phyloP scores from a whole-genome alignment of 2,113 vertebrate genomes.

The Martes martes region DNA sequence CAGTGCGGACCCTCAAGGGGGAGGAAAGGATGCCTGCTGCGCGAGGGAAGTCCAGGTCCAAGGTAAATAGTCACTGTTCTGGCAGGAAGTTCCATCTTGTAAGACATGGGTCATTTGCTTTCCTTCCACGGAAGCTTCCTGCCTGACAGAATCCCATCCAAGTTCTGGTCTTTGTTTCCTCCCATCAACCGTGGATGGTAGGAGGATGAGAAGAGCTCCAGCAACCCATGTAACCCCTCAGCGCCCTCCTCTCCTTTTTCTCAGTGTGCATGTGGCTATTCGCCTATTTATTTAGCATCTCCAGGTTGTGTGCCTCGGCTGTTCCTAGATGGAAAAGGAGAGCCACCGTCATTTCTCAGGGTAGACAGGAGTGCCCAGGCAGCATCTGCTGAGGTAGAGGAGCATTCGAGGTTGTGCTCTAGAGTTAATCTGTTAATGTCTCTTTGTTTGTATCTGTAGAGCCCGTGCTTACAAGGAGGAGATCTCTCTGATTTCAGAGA shows the following conservation, averaged over 20 bases:
- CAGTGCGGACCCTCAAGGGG: accelerated
- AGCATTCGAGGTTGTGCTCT: neutral
- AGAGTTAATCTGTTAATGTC: neutral
- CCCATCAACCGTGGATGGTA: neutral
- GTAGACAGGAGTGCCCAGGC: neutral
- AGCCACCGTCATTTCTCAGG: neutral
- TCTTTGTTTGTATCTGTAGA: neutral
- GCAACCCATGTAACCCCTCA: neutral
- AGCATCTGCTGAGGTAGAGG: neutral
- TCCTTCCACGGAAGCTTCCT: neutral
- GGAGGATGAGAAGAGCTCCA: neutral
- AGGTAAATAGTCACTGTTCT: neutral
- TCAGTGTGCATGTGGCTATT: neutral
- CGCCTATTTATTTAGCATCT: neutral
- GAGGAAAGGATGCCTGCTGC: neutral
- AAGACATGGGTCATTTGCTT: neutral
- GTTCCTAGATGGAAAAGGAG: neutral
- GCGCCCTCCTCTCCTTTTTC: too few relatives aligned
- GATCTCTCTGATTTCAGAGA: neutral
- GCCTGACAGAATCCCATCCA: accelerated
- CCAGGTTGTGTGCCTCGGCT: neutral
- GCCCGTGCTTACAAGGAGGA: neutral
- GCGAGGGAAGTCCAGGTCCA: conserved; percentile 24
- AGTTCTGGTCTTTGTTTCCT: neutral
- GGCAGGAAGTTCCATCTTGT: neutral